Conservation (phyloP, 2,888 invertebrate genomes). For the Caenorhabditis macrosperma region DNA sequence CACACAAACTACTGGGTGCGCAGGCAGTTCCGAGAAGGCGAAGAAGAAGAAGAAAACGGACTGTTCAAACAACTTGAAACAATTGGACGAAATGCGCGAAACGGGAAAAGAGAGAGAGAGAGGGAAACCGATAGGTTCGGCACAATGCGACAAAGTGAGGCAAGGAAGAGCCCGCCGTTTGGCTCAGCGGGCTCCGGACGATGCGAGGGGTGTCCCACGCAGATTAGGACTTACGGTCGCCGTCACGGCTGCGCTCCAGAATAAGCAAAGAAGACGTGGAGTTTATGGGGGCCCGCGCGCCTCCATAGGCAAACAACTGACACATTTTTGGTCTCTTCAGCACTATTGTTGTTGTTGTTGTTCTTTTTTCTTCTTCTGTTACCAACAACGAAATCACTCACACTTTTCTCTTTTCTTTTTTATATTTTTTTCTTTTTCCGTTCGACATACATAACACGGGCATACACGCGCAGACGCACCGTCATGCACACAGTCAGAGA, state of each 20-base stretch:
- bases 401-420: constrained; percentile 10
- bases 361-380: constrained; percentile 30
- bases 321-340: constrained; percentile 29
- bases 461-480: not conserved
- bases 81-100: constrained; percentile 44
- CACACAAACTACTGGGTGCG: constrained; percentile 4
- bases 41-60: constrained; percentile 14
- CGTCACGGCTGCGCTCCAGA: no score
- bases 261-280: not conserved
- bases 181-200: not conserved
- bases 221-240: constrained; percentile 26
- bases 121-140: constrained; percentile 37
- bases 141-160: no score
- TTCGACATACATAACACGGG: not conserved
- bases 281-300: not conserved
- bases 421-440: constrained; percentile 18
- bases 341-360: constrained; percentile 30
- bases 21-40: constrained; percentile 39
- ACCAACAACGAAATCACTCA: constrained; percentile 13
- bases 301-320: constrained; percentile 38
- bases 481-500: not conserved
- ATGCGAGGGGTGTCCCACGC: constrained; percentile 30
- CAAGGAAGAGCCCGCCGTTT: no score
- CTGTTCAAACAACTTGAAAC: constrained; percentile 62
- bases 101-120: constrained; percentile 12